These are phyloP conservation scores for Microtus oregoni DNA, from an alignment of 2,113 vertebrate species.

Conservation along the genomic window DNA sequence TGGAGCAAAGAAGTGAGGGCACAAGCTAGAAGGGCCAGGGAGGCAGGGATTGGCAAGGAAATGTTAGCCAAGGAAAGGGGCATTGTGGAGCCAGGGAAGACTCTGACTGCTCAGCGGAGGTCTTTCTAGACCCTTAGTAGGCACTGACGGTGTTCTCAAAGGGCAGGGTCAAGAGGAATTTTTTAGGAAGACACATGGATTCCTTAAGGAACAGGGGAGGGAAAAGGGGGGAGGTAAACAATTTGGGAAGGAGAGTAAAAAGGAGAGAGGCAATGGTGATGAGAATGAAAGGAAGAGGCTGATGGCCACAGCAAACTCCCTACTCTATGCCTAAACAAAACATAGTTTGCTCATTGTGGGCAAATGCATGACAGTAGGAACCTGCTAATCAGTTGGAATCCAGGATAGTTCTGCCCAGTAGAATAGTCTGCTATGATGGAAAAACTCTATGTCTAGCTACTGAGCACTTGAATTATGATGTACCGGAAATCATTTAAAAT, in stretches of 20 bases:
- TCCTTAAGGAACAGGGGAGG: slow-evolving; percentile 72
- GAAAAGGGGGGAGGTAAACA: slow-evolving; percentile 58
- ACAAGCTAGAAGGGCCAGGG: slow-evolving; percentile 12
- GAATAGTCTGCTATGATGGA: neutral
- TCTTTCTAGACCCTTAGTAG: slow-evolving; percentile 78
- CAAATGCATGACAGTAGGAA: neutral
- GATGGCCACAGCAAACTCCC: neutral
- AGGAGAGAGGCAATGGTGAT: slow-evolving; percentile 47
- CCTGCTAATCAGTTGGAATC: neutral
- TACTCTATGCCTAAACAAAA: neutral
- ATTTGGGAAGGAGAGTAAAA: slow-evolving; percentile 32
- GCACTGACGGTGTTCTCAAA: slow-evolving; percentile 80
- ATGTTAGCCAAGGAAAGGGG: slow-evolving; percentile 75
- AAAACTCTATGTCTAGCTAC: neutral
- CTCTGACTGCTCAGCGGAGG: slow-evolving; percentile 80
- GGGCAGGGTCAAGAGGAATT: slow-evolving; percentile 70
- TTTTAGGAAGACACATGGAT: slow-evolving; percentile 83
- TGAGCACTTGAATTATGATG: neutral
- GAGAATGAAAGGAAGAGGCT: slow-evolving; percentile 47
- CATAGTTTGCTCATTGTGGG: neutral
- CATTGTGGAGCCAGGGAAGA: slow-evolving; percentile 82
- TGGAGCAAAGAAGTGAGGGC: neutral
- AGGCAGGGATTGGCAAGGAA: slow-evolving; percentile 63
- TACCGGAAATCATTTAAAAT: neutral
- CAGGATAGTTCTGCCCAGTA: neutral